A percentile compares a stretch with the other conserved stretches of the same genome.
Conservation (phyloP, 2,113 vertebrate species). For the Anolis carolinensis region DNA sequence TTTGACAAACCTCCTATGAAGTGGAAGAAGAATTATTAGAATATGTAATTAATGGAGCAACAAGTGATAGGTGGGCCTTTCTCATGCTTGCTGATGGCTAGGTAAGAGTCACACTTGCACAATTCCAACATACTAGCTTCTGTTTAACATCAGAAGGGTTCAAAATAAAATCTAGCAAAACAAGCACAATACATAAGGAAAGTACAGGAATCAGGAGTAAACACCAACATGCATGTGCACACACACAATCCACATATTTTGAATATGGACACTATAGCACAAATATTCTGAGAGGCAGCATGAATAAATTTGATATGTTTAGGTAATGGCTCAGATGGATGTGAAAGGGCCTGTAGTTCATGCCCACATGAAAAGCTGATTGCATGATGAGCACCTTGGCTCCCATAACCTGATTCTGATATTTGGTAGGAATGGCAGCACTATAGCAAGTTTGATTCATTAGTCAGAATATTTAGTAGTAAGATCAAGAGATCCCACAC, state of each 20-base stretch:
- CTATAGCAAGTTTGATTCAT: background rate
- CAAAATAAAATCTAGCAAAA: constrained; percentile 65
- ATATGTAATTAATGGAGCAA: background rate
- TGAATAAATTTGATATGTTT: background rate
- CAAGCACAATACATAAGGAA: constrained; percentile 64
- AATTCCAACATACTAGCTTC: constrained; percentile 49
- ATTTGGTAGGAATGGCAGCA: background rate
- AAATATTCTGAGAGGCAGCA: constrained; percentile 9
- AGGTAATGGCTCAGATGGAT: background rate
- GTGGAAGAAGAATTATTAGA: background rate
- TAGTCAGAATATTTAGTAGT: background rate
- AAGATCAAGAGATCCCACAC: background rate
- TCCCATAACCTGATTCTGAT: background rate
- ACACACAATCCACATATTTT: background rate
- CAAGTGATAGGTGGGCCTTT: background rate
- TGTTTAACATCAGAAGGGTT: constrained; percentile 50
- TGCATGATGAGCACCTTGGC: background rate
- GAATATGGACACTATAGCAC: background rate
- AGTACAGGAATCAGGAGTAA: constrained; percentile 38
- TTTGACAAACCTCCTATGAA: constrained; percentile 27
- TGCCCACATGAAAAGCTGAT: background rate
- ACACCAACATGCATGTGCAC: constrained; percentile 8
- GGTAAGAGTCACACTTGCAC: constrained; percentile 64
- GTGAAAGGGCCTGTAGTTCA: background rate
- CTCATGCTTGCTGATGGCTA: constrained; percentile 57